Evolutionary conservation across 2,888 invertebrate genomes (phyloP).

Genomic region (Phymatocera aterrima): DNA sequence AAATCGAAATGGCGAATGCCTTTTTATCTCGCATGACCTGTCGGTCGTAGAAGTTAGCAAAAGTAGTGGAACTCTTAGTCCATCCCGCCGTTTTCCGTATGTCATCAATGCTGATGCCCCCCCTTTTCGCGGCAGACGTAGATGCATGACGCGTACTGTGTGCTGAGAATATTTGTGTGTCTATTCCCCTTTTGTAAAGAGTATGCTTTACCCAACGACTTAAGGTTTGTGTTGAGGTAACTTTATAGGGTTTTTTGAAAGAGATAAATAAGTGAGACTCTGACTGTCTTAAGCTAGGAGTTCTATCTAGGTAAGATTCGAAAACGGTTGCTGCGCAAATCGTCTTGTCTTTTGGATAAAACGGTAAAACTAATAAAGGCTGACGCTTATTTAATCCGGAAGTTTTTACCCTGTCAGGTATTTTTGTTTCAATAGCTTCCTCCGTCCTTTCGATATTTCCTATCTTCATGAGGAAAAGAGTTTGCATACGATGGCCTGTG

Average conservation of each 20-base stretch:
- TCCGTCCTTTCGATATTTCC: conserved; percentile 37
- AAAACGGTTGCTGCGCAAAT: conserved; percentile 43
- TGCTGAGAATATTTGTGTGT: conserved; percentile 54
- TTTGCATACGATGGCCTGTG: conserved; percentile 48
- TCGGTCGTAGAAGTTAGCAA: conserved; percentile 57
- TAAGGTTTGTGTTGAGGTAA: conserved; percentile 46
- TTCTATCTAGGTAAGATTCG: conserved; percentile 16
- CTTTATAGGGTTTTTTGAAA: conserved; percentile 46
- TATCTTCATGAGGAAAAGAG: conserved; percentile 32
- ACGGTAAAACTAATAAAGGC: conserved; percentile 30
- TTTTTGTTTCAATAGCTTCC: conserved; percentile 45
- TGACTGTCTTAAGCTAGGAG: neutral
- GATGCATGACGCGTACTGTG: conserved; percentile 59
- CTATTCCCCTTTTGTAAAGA: conserved; percentile 53
- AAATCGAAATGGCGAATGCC: conserved; percentile 22
- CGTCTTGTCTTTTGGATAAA: conserved; percentile 9
- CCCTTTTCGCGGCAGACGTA: conserved; percentile 55
- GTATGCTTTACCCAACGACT: conserved; percentile 50
- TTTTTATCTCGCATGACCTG: conserved; percentile 25
- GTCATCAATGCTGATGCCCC: conserved; percentile 54
- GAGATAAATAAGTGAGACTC: conserved; percentile 44
- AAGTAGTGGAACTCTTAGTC: conserved; percentile 53
- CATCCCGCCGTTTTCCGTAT: conserved; percentile 58
- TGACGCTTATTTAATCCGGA: conserved; percentile 41
- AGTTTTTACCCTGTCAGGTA: conserved; percentile 45